Base-by-base conservation (phyloP, 2,113 vertebrate species). In the Mormyrus iriodes region DNA sequence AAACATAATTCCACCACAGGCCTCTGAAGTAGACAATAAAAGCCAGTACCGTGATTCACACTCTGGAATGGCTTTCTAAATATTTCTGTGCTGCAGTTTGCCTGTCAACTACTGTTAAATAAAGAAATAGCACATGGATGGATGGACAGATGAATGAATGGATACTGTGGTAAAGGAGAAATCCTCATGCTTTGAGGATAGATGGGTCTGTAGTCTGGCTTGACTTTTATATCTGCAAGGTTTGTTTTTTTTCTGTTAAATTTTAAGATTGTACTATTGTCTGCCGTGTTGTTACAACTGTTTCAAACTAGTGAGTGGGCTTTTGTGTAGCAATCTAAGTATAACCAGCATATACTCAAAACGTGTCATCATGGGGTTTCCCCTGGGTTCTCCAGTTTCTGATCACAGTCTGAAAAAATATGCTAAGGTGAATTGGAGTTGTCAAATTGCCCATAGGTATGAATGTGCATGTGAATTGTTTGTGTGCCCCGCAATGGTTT, bases 11-110 rank as follows among this genome's bases (percentile, higher is more conserved):
- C 90, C 90, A 90, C 90, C 90, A 91, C 88, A 90, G 84, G 89
- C 79, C 87, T 90, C 86, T 55, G 61, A 89, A 88, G 51, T n/a
- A 91, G 53, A 88, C 91, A 86, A 91, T 93, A 93, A 94, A 93
- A 92, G 91, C 87, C 92, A 49, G 61, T 51, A 53, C 42, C 35
- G 86, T 85, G 82, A 90, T 89, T 52, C 73, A 42, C 31, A 53
- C 88, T 79, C 31, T 65, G 19, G 44, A 65, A 39, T 51, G 19
- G n/a, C 13, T 73, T 58, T 84, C 42, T 44, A 53, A 35, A 55
- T 55, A 58, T 55, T 89, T 65, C 48, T 31, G 61, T 58, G 55
- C 86, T 46, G 24, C 86, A 65, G 53, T 49, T 82, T 46, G 19
- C 76, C 24, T 55, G 9, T 69, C 42, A 3, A 21, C 86, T 69